These are phyloP conservation scores for Spea bombifrons DNA, from an alignment of 2,113 vertebrate genomes.

Conservation along the genomic window DNA sequence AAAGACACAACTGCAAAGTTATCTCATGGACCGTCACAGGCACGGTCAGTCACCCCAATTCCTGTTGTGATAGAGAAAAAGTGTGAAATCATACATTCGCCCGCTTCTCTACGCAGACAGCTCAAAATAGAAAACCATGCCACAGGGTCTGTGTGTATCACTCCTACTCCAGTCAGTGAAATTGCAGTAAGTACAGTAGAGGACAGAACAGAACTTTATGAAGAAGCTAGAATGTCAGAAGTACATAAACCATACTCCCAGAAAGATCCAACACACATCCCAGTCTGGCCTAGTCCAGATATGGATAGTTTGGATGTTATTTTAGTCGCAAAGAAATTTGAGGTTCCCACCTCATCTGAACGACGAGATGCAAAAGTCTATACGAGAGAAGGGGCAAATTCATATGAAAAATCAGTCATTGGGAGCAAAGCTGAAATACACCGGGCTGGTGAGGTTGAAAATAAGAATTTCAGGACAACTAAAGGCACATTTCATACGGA, in stretches of 20 bases:
- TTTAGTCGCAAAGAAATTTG: slow-evolving; percentile 62
- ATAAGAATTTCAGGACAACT: slow-evolving; percentile 69
- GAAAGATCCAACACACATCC: slow-evolving; percentile 62
- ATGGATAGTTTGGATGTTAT: slow-evolving; percentile 59
- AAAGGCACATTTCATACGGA: slow-evolving; percentile 74
- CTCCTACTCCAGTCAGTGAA: slow-evolving; percentile 53
- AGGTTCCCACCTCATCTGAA: slow-evolving; percentile 64
- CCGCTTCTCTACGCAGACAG: slow-evolving; percentile 75
- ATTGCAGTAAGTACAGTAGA: slow-evolving; percentile 58
- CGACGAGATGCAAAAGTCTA: slow-evolving; percentile 59
- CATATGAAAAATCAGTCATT: slow-evolving; percentile 54
- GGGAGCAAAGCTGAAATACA: slow-evolving; percentile 57
- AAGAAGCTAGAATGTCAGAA: slow-evolving; percentile 66
- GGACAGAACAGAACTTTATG: slow-evolving; percentile 66
- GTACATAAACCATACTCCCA: slow-evolving; percentile 61
- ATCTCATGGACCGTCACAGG: slow-evolving; percentile 65
- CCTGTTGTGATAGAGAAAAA: slow-evolving; percentile 67
- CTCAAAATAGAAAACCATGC: slow-evolving; percentile 71
- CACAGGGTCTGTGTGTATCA: slow-evolving; percentile 53
- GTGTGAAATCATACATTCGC: slow-evolving; percentile 77
- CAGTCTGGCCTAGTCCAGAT: slow-evolving; percentile 58
- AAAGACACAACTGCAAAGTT: slow-evolving; percentile 80
- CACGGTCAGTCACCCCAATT: slow-evolving; percentile 53
- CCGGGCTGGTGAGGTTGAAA: slow-evolving; percentile 57
- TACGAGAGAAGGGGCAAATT: slow-evolving; percentile 57